phyloP scores from a whole-genome alignment of 2,888 invertebrate species.

The Cremastinae sp. region DNA sequence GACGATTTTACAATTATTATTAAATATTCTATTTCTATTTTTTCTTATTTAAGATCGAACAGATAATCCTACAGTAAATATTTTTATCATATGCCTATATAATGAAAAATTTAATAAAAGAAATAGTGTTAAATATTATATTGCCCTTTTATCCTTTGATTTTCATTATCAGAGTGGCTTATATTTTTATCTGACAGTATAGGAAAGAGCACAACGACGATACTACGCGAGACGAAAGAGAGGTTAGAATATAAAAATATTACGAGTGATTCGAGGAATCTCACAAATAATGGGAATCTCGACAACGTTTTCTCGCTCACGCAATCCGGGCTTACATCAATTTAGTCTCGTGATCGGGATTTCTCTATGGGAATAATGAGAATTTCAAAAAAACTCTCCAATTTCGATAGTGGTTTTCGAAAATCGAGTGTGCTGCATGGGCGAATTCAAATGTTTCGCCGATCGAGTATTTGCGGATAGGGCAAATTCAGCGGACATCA shows the following conservation, averaged over 20 bases:
- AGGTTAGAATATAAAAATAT: constrained; percentile 6
- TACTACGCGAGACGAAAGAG: background rate
- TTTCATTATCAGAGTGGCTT: constrained; percentile 15
- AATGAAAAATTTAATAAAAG: no score
- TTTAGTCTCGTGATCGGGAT: background rate
- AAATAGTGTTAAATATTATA: no score
- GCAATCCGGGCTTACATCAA: background rate
- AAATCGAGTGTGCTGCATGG: no score
- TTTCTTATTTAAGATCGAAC: no score
- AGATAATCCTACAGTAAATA: no score
- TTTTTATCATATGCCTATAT: no score
- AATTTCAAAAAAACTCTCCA: no score
- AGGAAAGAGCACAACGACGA: background rate
- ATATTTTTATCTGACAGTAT: background rate
- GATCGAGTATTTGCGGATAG: background rate
- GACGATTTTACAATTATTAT: no score
- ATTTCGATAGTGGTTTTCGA: no score
- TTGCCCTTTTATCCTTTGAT: no score
- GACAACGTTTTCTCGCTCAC: constrained; percentile 24
- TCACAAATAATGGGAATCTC: background rate
- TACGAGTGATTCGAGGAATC: background rate
- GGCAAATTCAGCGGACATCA: background rate
- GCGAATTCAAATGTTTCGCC: background rate
- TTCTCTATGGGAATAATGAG: background rate
- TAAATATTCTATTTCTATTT: no score